Base-by-base conservation (phyloP, 2,113 vertebrate genomes). In the Lagopus leucura region DNA sequence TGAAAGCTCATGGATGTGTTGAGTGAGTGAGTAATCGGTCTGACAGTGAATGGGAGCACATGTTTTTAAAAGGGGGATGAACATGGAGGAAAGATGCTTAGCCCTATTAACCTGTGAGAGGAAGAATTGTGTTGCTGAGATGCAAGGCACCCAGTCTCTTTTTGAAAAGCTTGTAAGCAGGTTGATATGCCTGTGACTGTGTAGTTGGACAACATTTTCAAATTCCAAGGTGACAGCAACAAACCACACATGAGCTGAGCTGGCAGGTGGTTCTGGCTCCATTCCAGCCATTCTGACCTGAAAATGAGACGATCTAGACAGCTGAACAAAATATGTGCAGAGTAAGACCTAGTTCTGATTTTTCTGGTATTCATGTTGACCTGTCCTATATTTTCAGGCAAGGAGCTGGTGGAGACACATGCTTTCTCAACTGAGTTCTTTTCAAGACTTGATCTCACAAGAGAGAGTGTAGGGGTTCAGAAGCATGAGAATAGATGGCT, bases 401-500 rank as follows among this genome's bases (percentile, higher is more conserved):
- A 66, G 54, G 55, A 63, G 50, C 27, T 25, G 16, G 42, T 12
- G 18, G 0, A 43, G 28, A 83, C 48, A 58, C 3, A 1, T 12
- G 34, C 6, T 65, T 0, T 77, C 64, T 42, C 38, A 32, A 22
- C 43, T 34, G 52, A 58, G 60, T 89, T 55, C 45, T 70, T 90
- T 74, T 57, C 50, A 69, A 54, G 28, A 42, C 45, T 82, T 0
- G 5, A 10, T 92, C 50, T 76, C n/a, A 0, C 38, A 40, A 85
- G n/a, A 60, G 16, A n/a, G 34, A 80, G 19, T 10, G 4, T 82
- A 34, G 32, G 40, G 72, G 15, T 66, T 82, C 78, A 66, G 69
- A 92, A 61, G n/a, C 48, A 16, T 42, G 67, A 70, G 19, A 70
- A 66, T 66, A 15, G 76, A 64, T 76, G 67, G 78, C 76, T 89